Evolutionary conservation across 2,113 vertebrate species (phyloP), one percentile per base, ranked within the genome.

Genomic region (Anhinga anhinga): DNA sequence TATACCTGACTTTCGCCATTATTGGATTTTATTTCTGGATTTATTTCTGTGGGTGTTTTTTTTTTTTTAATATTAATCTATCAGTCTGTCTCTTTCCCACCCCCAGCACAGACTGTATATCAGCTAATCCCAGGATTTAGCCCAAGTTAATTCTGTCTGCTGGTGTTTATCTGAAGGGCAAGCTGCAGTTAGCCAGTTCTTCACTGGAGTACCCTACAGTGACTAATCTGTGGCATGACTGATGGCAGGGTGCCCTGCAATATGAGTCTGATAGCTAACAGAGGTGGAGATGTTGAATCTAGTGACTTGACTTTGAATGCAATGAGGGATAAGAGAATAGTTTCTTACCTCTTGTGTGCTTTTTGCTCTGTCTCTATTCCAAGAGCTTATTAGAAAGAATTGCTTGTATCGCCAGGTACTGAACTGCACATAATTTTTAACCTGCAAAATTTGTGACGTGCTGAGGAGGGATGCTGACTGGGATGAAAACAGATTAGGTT

Each of bases 101-200:
- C 36, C 13, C 8, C 34, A 20, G 53, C 86, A 18, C 55, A 93
- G 79, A 5, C 79, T 40, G 65, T 52, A 3, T 40, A 14, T 21
- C 83, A 72, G 76, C 72, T 97, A 89, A 96, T 97, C 96, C 80
- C 45, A 10, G 88, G 88, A 50, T 93, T 71, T 85, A 91, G 69
- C 47, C 36, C 65, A 13, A n/a, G 92, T 95, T 95, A 96, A 92
- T 90, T 91, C 88, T 83, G 82, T 83, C 82, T 82, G 63, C 45
- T 59, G 58, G n/a, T 92, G 92, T 83, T 82, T 22, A 7, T 94
- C 42, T 92, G 94, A 66, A 93, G 93, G 90, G 79, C 95, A 79
- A 42, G 42, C 87, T 87, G 89, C 78, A 88, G 84, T 12, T 21
- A 15, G 80, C 3, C 59, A 4, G 81, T 13, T 71, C 73, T 36